Evolutionary conservation across 2,113 vertebrate genomes (phyloP), one percentile per base, ranked within the genome.

Genomic region (Cariama cristata): DNA sequence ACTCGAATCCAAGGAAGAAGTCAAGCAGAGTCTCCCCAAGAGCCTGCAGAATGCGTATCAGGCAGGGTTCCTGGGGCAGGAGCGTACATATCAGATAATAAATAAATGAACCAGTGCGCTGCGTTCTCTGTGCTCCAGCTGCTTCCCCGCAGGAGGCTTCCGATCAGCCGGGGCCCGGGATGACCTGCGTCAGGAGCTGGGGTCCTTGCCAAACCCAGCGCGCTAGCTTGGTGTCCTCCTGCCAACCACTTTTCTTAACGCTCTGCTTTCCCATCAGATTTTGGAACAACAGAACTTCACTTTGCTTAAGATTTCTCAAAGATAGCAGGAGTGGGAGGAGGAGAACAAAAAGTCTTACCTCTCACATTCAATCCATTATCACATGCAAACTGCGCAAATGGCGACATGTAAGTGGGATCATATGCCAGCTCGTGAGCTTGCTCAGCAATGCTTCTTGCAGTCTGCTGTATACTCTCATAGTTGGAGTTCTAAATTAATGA

Each of bases 341-440:
- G 56, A 74, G 53, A 28, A 73, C 7, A 30, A 14, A 2, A 42
- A 12, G 27, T n/a, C 99, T 98, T 93, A 99, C 99, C 99, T 99
- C 99, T 98, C 97, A 99, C 99, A 97, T 99, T 99, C 98, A 99
- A 96, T 47, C 99, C 99, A 27, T 99, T 99, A 98, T 99, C 99
- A 98, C 99, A 99, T 27, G 99, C 99, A 88, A 99, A 99, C 98
- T 99, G 99, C 97, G 99, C 99, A 75, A 99, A 99, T 35, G 99
- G 99, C 8, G 99, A 99, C 99, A 99, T 99, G 93, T 99, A 99
- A 90, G 99, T 99, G 91, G 99, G 99, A 97, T 99, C 99, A 44
- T 99, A 99, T 15, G 99, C 99, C 83, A 99, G 98, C 97, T 99
- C 98, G 4, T 99, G 99, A 79, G 99, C 99, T 95, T 99, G 99